These are phyloP conservation scores for Limnodromus scolopaceus DNA, from an alignment of 2,797 vertebrate genomes.

Conservation along the genomic window DNA sequence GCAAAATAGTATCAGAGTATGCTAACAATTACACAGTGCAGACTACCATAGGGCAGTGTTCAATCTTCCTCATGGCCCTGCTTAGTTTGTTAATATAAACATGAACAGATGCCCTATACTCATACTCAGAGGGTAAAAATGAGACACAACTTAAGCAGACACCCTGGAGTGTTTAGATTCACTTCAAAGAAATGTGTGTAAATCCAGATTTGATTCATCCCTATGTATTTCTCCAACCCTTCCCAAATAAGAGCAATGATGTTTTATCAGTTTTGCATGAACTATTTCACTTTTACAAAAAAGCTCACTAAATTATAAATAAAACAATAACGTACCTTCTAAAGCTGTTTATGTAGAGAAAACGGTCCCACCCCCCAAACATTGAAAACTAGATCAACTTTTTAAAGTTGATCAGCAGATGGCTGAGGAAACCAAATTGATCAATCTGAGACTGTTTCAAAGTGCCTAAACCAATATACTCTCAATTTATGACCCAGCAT, in stretches of 20 bases:
- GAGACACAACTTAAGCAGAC: not conserved
- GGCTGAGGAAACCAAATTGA: not conserved
- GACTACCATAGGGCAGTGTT: not conserved
- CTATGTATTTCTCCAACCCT: not conserved
- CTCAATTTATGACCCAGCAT: not conserved
- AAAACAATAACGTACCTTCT: not conserved
- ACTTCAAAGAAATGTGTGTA: not conserved
- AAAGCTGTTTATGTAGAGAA: not conserved
- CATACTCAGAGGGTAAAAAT: not conserved
- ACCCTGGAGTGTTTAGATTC: not conserved
- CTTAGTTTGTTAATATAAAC: not conserved
- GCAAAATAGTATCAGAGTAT: not conserved
- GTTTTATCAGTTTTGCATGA: not conserved
- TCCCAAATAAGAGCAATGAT: not conserved
- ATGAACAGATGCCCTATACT: not conserved
- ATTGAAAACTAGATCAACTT: not conserved
- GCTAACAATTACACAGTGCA: not conserved
- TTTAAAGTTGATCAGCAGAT: not conserved
- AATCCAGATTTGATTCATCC: not conserved
- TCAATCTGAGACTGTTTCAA: not conserved
- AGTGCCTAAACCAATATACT: not conserved
- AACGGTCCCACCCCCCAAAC: not conserved
- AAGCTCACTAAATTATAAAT: not conserved
- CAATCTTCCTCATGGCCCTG: not conserved
- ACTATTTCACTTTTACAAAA: not conserved